Conservation (phyloP, 92 coral and sea anemone genomes). For the Plumapathes pennacea region DNA sequence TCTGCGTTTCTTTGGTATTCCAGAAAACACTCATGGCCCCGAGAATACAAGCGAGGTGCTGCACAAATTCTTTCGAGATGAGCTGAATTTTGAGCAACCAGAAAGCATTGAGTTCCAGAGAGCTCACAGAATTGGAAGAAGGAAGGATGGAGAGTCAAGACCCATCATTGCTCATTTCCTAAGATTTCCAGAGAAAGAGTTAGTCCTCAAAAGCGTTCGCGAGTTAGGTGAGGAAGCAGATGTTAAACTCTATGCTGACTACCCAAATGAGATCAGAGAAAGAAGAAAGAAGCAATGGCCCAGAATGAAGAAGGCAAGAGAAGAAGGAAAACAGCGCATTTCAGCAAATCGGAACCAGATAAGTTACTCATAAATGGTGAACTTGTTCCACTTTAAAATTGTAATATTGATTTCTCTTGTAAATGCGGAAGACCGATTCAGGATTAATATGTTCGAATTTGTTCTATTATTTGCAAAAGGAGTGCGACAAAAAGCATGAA, state of each 20-base stretch:
- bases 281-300: slow-evolving; percentile 18
- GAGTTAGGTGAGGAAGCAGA: slow-evolving; percentile 1
- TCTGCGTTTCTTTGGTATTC: slow-evolving; percentile 3
- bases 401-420: no score
- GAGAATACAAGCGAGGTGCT: slow-evolving; percentile 3
- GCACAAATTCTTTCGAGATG: neutral
- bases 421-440: no score
- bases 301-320: slow-evolving; percentile 6
- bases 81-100: slow-evolving; percentile 1
- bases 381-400: no score
- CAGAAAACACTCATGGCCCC: neutral
- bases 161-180: slow-evolving; percentile 4
- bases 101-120: slow-evolving; percentile 9
- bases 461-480: no score
- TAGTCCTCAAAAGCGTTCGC: slow-evolving; percentile 2
- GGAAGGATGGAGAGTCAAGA: slow-evolving; percentile 3
- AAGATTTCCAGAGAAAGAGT: slow-evolving; percentile 3
- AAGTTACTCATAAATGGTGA: slow-evolving; percentile 1
- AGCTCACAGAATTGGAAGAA: slow-evolving; percentile 6
- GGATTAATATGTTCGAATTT: no score
- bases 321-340: slow-evolving; percentile 6
- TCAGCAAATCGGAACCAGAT: slow-evolving; percentile 1
- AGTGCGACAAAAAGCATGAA: no score
- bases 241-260: slow-evolving; percentile 1
- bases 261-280: slow-evolving; percentile 12